Evolutionary conservation across 35 echinoderm and acorn worm genomes (phyloP), one percentile per base, ranked within the genome.

Genomic region (Apostichopus japonicus): DNA sequence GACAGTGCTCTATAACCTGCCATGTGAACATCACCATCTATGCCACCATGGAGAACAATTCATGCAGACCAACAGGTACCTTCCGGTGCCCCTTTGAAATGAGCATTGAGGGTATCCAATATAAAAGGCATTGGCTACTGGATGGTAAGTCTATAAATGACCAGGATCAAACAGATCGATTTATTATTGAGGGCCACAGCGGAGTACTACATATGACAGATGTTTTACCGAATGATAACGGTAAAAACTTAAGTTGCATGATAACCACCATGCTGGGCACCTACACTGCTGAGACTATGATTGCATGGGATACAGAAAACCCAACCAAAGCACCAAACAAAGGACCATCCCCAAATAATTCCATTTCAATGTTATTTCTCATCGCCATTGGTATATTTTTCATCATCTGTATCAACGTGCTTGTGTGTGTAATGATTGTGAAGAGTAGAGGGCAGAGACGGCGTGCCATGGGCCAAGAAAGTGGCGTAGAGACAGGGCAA

Each of bases 21-120:
- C 23, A 72, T 5, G 51, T 89, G 5, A 33, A 9, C 21, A 89
- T 89, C 27, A 1, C 61, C 17, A 51, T 89, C 10, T 9, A 67
- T 27, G 61, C 22, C 16, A 52, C 62, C 6, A 72, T 72, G 86
- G 63, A 73, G 56, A 8, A 23, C 13, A 73, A 72, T 53, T 51
- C 86, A 3, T 65, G 62, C 53, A 67, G 6, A 14, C 86, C 86
- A 33, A 59, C 5, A 21, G 86, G 86, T 9, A 72, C 62, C 86
- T 89, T 89, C 86, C 7, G 72, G 27, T 89, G 86, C 56, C 86
- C 86, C 17, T 89, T 89, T 8, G 16, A 24, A 24, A 89, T 89
- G 62, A 89, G 86, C 62, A 16, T 89, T 4, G 86, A 25, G 14
- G 86, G 62, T 21, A 89, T 89, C 21, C 13, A 44, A 56, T 89